Evolutionary conservation across 2,797 vertebrate species (phyloP).

Genomic region (Zalophus californianus): DNA sequence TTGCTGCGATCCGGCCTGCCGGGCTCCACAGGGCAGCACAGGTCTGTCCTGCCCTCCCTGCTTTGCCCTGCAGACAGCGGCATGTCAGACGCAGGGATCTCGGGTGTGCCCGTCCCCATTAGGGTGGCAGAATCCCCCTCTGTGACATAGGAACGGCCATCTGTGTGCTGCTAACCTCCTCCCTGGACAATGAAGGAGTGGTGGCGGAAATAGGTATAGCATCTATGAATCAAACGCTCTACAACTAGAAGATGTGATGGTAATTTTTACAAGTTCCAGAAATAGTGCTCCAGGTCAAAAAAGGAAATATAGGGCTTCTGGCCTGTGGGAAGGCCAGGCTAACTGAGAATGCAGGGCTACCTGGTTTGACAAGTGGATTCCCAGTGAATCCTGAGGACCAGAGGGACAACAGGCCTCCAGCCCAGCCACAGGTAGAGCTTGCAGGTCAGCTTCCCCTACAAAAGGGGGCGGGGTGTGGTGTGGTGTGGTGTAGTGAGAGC

Average conservation of each 20-base stretch:
- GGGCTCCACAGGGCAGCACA: rapidly evolving
- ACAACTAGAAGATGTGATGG: neutral
- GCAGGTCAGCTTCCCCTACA: neutral
- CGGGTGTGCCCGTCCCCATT: rapidly evolving
- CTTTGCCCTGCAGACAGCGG: too few relatives aligned
- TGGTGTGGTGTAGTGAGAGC: too few relatives aligned
- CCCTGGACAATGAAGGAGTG: rapidly evolving
- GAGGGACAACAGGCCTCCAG: neutral
- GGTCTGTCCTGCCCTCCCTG: neutral
- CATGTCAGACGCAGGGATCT: rapidly evolving
- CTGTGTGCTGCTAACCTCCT: neutral
- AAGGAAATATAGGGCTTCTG: neutral
- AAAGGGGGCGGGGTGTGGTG: neutral
- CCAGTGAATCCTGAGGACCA: too few relatives aligned
- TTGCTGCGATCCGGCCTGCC: neutral
- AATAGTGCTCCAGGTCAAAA: neutral
- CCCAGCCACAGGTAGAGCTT: neutral
- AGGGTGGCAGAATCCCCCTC: neutral
- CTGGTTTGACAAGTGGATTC: too few relatives aligned
- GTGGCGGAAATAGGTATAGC: rapidly evolving
- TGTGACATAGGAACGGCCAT: neutral
- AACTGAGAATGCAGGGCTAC: neutral
- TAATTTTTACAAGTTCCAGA: neutral
- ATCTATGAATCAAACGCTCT: neutral
- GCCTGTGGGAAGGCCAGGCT: neutral